Evolutionary conservation across 2,113 vertebrate genomes (phyloP), one percentile per base, ranked within the genome.

Genomic region (Saccopteryx leptura): DNA sequence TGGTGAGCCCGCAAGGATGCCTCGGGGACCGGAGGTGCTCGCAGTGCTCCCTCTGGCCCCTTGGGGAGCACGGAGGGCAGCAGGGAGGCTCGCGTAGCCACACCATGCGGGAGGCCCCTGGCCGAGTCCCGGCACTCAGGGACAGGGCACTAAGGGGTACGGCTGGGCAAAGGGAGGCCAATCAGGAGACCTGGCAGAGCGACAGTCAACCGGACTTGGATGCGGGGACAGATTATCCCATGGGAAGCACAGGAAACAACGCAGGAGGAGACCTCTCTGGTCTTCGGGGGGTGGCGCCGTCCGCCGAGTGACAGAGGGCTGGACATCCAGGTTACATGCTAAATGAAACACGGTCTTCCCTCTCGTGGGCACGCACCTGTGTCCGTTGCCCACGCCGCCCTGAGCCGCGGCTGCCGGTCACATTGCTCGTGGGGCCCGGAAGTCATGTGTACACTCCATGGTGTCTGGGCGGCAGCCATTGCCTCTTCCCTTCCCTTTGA

Each of bases 401-500:
- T 4, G 46, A 65, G 94, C 63, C 9, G 3, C 0, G 24, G 60
- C 95, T 95, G 96, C 83, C 95, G 93, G 21, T 96, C 87, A 85
- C 75, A 1, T 19, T 19, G 87, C 71, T 28, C 4, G 61, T 88
- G 5, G 93, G 94, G 83, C 89, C 94, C 96, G 87, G 88, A 92
- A 97, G 97, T 94, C 96, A 93, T 93, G 61, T 93, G 86, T 90
- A 98, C 97, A 72, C 19, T 4, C 88, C 96, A 83, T 56, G 95
- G 97, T 95, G 96, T 97, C 97, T 96, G 85, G 98, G 98, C 96
- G 68, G 28, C 66, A 83, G 97, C 97, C 96, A 98, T 96, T 90
- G 94, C 97, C 91, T 96, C 98, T 96, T 97, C 79, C 95, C 94
- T 96, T 97, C 97, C 92, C 97, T 98, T 97, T 95, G 96, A 97